A percentile compares a stretch with the other conserved stretches of the same genome.
phyloP scores from a whole-genome alignment of 2,113 vertebrate species.

The Nerophis ophidion region DNA sequence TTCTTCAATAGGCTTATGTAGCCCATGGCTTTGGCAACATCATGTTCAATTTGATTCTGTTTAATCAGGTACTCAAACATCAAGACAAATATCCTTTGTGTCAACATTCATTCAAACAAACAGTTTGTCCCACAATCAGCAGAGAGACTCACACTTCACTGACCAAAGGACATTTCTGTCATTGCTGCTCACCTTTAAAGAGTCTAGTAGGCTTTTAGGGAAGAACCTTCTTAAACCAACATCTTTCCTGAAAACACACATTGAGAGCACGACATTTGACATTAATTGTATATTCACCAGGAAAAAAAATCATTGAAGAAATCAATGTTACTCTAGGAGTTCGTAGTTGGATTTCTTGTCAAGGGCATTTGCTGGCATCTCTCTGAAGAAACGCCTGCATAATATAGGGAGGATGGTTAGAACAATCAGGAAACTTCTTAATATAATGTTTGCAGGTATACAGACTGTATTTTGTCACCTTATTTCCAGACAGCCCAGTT shows the following conservation, averaged over 20 bases:
- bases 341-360: conserved; percentile 99
- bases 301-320: conserved; percentile 2
- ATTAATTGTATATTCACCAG: conserved; percentile 1
- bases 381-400: conserved; percentile 90
- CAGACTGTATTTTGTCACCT: conserved; percentile 71
- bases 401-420: conserved; percentile 12
- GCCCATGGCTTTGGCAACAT: conserved; percentile 24
- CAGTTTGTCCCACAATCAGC: conserved; percentile 13
- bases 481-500: conserved; percentile 97
- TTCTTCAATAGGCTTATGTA: conserved; percentile 3
- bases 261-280: background rate
- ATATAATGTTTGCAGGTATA: too few relatives aligned
- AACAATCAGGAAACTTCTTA: background rate
- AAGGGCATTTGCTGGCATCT: conserved; percentile 95
- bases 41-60: conserved; percentile 33
- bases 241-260: conserved; percentile 79
- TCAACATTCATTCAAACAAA: conserved; percentile 18
- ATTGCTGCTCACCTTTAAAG: conserved; percentile 85
- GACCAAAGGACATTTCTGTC: background rate
- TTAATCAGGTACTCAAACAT: conserved; percentile 43
- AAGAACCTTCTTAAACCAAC: conserved; percentile 97
- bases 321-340: conserved; percentile 88
- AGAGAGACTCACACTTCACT: background rate
- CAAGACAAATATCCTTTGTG: conserved; percentile 34
- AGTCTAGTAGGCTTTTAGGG: conserved; percentile 93